These are phyloP conservation scores for Oryzias celebensis DNA, from an alignment of 2,113 vertebrate species.

Conservation along the genomic window DNA sequence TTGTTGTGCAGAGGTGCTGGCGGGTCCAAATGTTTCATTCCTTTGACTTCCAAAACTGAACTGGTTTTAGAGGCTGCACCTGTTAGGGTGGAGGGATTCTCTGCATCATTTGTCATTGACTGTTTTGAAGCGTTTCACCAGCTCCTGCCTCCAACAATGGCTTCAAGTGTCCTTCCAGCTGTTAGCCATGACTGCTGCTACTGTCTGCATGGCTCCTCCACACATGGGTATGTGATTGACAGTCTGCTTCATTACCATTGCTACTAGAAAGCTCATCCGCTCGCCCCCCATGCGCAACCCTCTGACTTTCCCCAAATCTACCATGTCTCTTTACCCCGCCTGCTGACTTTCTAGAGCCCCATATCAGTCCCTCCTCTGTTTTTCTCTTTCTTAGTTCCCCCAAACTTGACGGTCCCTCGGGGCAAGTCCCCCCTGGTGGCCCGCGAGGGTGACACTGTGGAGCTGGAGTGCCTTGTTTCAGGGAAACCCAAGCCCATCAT, in stretches of 20 bases:
- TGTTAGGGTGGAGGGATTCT: neutral
- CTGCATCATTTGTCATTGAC: slow-evolving; percentile 53
- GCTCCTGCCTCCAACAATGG: slow-evolving; percentile 28
- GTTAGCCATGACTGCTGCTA: slow-evolving; percentile 33
- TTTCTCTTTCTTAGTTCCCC: slow-evolving; percentile 92
- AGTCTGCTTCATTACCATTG: slow-evolving; percentile 46
- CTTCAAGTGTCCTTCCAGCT: slow-evolving; percentile 13
- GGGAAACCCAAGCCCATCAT: slow-evolving; percentile 99
- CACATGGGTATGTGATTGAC: slow-evolving; percentile 31
- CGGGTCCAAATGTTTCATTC: too few relatives aligned
- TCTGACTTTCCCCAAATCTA: slow-evolving; percentile 39
- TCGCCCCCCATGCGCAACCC: slow-evolving; percentile 23
- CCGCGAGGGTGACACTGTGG: slow-evolving; percentile 94
- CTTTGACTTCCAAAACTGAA: too few relatives aligned
- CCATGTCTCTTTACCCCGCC: slow-evolving; percentile 46
- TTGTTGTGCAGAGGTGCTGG: too few relatives aligned
- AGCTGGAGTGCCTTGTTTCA: slow-evolving; percentile 98
- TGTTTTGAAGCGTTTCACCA: slow-evolving; percentile 36
- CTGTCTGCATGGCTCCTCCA: slow-evolving; percentile 49
- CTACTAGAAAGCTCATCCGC: slow-evolving; percentile 54
- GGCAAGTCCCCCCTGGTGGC: slow-evolving; percentile 95
- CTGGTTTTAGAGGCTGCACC: neutral
- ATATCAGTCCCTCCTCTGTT: slow-evolving; percentile 81
- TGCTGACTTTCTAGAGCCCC: slow-evolving; percentile 79
- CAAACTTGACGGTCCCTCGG: slow-evolving; percentile 95